A percentile compares a stretch with the other conserved stretches of the same genome.
Evolutionary conservation across 2,113 vertebrate genomes (phyloP).

Genomic region (Poeciliopsis occidentalis): DNA sequence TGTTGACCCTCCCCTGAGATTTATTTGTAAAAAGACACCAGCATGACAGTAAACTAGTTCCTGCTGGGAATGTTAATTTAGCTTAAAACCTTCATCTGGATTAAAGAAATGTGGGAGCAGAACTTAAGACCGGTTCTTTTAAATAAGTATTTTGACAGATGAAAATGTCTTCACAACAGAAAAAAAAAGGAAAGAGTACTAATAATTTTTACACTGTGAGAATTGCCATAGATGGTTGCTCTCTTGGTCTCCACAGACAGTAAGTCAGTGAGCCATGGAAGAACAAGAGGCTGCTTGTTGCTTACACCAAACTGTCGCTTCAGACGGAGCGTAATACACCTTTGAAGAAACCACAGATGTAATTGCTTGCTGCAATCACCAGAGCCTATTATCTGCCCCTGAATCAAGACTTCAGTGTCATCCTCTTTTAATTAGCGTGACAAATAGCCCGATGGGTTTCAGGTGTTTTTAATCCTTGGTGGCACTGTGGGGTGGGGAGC

Average conservation of each 20-base stretch:
- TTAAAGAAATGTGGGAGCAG: too few species aligned
- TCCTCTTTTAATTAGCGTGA: conserved; percentile 33
- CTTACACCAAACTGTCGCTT: background rate
- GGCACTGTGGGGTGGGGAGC: background rate
- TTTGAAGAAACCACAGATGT: background rate
- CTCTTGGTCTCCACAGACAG: background rate
- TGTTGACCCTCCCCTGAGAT: too few species aligned
- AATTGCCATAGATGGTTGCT: background rate
- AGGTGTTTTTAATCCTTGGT: conserved; percentile 8
- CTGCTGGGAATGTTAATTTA: too few species aligned
- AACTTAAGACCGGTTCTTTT: too few species aligned
- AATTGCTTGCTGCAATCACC: background rate
- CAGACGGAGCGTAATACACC: background rate
- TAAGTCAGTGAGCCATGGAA: background rate
- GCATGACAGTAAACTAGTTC: too few species aligned
- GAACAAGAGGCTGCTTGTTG: background rate
- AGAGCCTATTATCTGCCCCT: background rate
- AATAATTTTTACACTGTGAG: background rate
- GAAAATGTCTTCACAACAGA: background rate
- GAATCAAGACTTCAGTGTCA: background rate
- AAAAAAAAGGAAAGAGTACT: background rate
- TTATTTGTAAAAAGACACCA: too few species aligned
- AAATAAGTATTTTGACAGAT: background rate
- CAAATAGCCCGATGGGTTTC: conserved; percentile 15
- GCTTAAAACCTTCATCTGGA: too few species aligned